Percentiles rank a stretch among this genome's conserved stretches.
These are phyloP conservation scores for Natator depressus DNA, from an alignment of 2,113 vertebrate species.

Conservation along the genomic window DNA sequence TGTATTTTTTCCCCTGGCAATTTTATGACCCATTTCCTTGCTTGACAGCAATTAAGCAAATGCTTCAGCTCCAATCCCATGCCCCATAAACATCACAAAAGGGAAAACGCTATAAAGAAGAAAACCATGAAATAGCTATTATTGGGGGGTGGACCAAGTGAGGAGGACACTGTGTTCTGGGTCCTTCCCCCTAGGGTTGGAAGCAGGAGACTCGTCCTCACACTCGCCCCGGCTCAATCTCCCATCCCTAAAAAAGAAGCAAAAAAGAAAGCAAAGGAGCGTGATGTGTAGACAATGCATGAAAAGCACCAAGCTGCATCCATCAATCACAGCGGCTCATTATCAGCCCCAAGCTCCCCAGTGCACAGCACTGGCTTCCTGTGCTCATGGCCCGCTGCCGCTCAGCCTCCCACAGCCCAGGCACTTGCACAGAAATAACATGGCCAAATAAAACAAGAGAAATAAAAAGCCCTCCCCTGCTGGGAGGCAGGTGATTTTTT, in stretches of 20 bases:
- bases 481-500: conserved; percentile 41
- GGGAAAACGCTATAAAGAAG: not conserved
- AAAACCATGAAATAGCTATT: not conserved
- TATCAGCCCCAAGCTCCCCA: not conserved
- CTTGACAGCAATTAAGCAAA: conserved; percentile 65
- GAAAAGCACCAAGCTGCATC: accelerated
- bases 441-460: not conserved
- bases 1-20: conserved; percentile 58
- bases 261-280: accelerated
- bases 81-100: conserved; percentile 36
- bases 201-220: not conserved
- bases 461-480: not conserved
- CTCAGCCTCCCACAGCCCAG: accelerated
- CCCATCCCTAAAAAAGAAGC: not conserved
- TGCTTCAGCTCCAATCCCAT: conserved; percentile 61
- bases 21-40: conserved; percentile 63
- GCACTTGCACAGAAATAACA: not conserved
- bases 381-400: not conserved
- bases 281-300: accelerated
- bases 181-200: not conserved
- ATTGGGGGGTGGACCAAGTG: accelerated
- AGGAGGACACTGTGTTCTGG: not conserved
- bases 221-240: accelerated
- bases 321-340: accelerated
- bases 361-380: accelerated